Conservation (phyloP, 2,797 vertebrate genomes). For the Clarias fuscus region DNA sequence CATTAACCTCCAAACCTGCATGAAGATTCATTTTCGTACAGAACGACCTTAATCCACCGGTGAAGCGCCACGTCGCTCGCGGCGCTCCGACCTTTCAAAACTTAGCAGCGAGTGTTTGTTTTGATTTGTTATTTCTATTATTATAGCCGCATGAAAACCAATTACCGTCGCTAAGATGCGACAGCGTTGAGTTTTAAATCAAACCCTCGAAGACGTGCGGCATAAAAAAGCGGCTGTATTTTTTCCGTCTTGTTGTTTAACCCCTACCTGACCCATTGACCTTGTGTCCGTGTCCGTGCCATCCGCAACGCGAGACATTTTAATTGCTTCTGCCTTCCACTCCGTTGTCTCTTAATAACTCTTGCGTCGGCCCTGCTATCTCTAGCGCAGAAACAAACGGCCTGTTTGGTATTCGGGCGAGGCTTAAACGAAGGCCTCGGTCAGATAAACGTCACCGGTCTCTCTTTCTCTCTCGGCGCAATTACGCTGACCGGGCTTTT, state of each 20-base stretch:
- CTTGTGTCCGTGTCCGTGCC: neutral
- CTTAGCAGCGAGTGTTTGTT: constrained; percentile 20
- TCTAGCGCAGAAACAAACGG: neutral
- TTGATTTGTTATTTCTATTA: constrained; percentile 30
- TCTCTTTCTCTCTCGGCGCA: constrained; percentile 16
- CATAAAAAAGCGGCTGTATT: neutral
- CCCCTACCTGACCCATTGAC: neutral
- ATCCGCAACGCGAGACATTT: neutral
- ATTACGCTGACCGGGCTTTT: constrained; percentile 41
- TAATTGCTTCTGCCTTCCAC: constrained; percentile 28
- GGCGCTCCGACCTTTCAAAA: constrained; percentile 9
- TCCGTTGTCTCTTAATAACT: constrained; percentile 17
- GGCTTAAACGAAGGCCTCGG: constrained; percentile 37
- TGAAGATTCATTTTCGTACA: constrained; percentile 32
- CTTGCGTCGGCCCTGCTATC: constrained; percentile 2
- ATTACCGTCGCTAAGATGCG: constrained; percentile 26
- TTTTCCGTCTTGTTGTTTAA: neutral
- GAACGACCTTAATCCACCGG: constrained; percentile 33
- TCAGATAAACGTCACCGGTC: constrained; percentile 38
- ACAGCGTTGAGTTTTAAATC: constrained; percentile 2
- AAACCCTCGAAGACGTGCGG: neutral
- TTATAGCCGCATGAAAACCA: constrained; percentile 31
- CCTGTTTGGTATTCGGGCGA: constrained; percentile 18
- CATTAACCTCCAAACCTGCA: constrained; percentile 34
- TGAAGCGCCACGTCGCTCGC: neutral